Percentiles rank a stretch among this genome's conserved stretches.
These are phyloP conservation scores for Sphaeramia orbicularis DNA, from an alignment of 2,797 vertebrate genomes.

Conservation along the genomic window DNA sequence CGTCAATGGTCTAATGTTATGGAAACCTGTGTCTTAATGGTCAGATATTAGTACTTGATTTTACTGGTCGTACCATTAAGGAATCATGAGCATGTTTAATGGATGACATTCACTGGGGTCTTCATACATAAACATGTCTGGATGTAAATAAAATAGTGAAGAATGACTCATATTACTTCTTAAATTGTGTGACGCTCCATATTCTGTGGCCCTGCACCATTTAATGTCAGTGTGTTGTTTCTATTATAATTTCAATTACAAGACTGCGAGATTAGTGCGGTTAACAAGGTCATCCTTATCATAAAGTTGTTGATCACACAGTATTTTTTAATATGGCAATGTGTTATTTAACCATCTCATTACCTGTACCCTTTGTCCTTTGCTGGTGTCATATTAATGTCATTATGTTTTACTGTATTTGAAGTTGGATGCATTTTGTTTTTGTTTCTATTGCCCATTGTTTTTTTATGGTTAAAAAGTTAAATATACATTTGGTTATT, in stretches of 20 bases:
- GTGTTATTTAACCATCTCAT: too few species aligned
- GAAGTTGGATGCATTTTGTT: not conserved
- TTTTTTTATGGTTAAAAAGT: constrained; percentile 1
- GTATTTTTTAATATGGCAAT: too few species aligned
- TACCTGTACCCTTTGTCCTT: too few species aligned
- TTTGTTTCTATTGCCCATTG: not conserved
- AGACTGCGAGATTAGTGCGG: not conserved
- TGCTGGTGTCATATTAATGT: too few species aligned
- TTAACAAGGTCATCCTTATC: constrained; percentile 15
- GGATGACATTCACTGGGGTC: constrained; percentile 4
- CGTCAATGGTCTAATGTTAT: constrained; percentile 6
- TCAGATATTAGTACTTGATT: constrained; percentile 12
- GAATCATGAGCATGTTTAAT: constrained; percentile 7
- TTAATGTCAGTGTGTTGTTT: constrained; percentile 9
- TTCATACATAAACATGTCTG: constrained; percentile 45
- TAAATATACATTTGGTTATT: not conserved
- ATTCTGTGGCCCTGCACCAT: constrained; percentile 1
- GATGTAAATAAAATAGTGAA: constrained; percentile 25
- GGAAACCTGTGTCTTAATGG: constrained; percentile 28
- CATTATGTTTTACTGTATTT: too few species aligned
- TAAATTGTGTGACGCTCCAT: constrained; percentile 6
- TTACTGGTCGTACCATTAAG: constrained; percentile 15
- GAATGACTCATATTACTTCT: constrained; percentile 31
- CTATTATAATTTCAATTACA: constrained; percentile 12
- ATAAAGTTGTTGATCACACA: too few species aligned